A percentile compares a stretch with the other conserved stretches of the same genome.
phyloP scores from a whole-genome alignment of 92 coral and sea anemone genomes.

The Scolanthus callimorphus region DNA sequence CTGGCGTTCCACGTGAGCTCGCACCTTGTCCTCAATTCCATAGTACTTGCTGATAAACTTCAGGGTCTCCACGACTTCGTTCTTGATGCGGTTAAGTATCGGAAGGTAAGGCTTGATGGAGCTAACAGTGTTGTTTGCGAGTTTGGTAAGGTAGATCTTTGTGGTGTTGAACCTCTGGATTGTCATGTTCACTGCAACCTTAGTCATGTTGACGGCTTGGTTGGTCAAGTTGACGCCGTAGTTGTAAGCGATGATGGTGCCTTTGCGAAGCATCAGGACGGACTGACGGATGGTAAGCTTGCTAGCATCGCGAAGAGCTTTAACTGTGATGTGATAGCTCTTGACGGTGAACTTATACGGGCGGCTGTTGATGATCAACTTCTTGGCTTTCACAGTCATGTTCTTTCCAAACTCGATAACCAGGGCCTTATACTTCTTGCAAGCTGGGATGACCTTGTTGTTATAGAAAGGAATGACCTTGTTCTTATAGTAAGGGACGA shows the following conservation, averaged over 20 bases:
- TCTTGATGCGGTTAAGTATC: slow-evolving; percentile 52
- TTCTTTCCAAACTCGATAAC: slow-evolving; percentile 24
- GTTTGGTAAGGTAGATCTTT: slow-evolving; percentile 31
- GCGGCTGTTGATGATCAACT: slow-evolving; percentile 36
- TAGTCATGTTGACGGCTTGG: slow-evolving; percentile 49
- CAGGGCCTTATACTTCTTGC: slow-evolving; percentile 52
- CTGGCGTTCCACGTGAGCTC: slow-evolving; percentile 30
- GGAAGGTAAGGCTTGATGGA: slow-evolving; percentile 43
- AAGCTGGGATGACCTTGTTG: slow-evolving; percentile 53
- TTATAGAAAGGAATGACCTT: slow-evolving; percentile 43
- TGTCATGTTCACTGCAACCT: slow-evolving; percentile 18
- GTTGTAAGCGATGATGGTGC: slow-evolving; percentile 48
- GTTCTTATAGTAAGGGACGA: slow-evolving; percentile 64
- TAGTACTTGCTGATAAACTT: slow-evolving; percentile 74
- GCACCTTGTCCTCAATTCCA: slow-evolving; percentile 45
- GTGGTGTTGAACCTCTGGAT: slow-evolving; percentile 46
- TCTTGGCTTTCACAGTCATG: slow-evolving; percentile 37
- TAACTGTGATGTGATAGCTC: slow-evolving; percentile 16
- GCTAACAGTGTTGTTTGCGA: slow-evolving; percentile 30
- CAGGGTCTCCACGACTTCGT: slow-evolving; percentile 73
- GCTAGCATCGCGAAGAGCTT: slow-evolving; percentile 48
- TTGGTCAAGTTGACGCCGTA: slow-evolving; percentile 53
- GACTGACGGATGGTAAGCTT: slow-evolving; percentile 75
- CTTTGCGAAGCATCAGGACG: slow-evolving; percentile 34
- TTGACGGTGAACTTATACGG: slow-evolving; percentile 42